phyloP scores from a whole-genome alignment of 2,888 invertebrate genomes.

The Morpho deidamia region DNA sequence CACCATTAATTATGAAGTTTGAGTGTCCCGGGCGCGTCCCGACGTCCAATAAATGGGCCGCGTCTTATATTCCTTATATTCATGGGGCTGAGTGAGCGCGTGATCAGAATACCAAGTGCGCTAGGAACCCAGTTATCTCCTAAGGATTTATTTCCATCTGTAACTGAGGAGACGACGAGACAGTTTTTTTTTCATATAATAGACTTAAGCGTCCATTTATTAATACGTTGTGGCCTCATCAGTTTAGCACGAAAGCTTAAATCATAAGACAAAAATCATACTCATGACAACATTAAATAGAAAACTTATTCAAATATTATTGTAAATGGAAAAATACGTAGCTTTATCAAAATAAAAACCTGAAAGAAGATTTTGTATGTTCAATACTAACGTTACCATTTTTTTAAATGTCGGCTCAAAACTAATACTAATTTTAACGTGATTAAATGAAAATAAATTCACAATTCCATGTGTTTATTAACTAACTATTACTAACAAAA shows the following conservation, averaged over 20 bases:
- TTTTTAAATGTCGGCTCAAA: too few species aligned
- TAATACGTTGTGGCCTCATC: constrained; percentile 48
- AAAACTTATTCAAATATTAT: too few species aligned
- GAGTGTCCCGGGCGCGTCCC: constrained; percentile 53
- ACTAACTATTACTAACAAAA: too few species aligned
- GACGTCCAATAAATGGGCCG: constrained; percentile 70
- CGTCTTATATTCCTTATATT: constrained; percentile 69
- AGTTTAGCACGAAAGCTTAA: not conserved
- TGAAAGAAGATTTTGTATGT: too few species aligned
- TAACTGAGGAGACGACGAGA: constrained; percentile 74
- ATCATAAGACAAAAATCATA: too few species aligned
- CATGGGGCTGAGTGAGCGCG: constrained; percentile 68
- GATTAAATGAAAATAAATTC: too few species aligned
- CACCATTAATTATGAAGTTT: constrained; percentile 68
- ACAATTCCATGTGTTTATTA: too few species aligned
- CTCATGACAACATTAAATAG: too few species aligned
- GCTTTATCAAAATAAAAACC: too few species aligned
- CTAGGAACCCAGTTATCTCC: constrained; percentile 51
- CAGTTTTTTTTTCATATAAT: constrained; percentile 76
- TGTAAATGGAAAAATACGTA: too few species aligned
- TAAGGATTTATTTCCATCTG: constrained; percentile 77
- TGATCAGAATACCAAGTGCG: constrained; percentile 55
- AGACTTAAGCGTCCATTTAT: constrained; percentile 72
- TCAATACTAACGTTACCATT: too few species aligned
- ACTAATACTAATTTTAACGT: too few species aligned